Evolutionary conservation across 2,113 vertebrate genomes (phyloP).

Genomic region (Brachyhypopomus occidentalis): DNA sequence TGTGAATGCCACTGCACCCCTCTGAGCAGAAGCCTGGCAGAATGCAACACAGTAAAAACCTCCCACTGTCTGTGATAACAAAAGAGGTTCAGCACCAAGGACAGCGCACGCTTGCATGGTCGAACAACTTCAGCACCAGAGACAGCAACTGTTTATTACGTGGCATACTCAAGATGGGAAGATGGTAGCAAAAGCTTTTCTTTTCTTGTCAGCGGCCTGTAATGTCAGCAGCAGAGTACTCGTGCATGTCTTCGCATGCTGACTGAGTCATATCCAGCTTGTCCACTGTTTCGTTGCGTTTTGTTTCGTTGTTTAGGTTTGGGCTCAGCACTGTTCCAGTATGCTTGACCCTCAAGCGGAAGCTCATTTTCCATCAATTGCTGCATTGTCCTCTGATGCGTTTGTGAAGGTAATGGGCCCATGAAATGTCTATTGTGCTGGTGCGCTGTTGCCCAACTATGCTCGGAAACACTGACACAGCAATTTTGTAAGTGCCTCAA

Average conservation of each 20-base stretch:
- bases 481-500: background rate
- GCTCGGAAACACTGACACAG: background rate
- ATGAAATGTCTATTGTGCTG: background rate
- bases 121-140: background rate
- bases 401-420: background rate
- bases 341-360: constrained; percentile 25
- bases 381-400: background rate
- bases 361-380: background rate
- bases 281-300: constrained; percentile 9
- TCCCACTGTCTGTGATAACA: background rate
- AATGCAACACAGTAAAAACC: background rate
- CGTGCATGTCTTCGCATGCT: constrained; percentile 8
- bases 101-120: background rate
- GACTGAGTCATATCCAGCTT: constrained; percentile 5
- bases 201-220: background rate
- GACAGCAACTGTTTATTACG: background rate
- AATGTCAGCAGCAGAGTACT: background rate
- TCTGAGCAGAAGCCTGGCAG: background rate
- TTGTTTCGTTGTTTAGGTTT: constrained; percentile 9
- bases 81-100: constrained; percentile 11
- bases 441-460: background rate
- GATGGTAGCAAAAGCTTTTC: background rate
- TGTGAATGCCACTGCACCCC: background rate
- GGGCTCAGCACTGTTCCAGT: background rate
- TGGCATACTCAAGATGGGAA: background rate